A percentile compares a stretch with the other conserved stretches of the same genome.
These are phyloP conservation scores for Epizoanthus rinbou DNA, from an alignment of 92 coral and sea anemone genomes.

Conservation along the genomic window DNA sequence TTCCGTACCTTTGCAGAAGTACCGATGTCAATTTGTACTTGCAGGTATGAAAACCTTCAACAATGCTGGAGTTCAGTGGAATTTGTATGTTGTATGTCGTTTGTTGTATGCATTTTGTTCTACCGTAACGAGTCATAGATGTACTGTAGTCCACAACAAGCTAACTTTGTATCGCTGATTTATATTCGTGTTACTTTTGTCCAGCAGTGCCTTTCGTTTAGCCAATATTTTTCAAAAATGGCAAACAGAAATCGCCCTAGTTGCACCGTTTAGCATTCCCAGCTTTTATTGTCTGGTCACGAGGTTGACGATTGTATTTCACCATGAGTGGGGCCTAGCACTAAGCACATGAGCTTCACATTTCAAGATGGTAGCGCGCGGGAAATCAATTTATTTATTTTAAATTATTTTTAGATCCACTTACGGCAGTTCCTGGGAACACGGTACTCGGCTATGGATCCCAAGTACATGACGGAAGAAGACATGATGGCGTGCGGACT, in stretches of 20 bases:
- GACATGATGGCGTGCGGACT: conserved; percentile 87
- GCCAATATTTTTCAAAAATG: too few relatives aligned
- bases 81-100: neutral
- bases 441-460: conserved; percentile 93
- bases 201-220: too few relatives aligned
- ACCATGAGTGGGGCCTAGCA: neutral
- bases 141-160: neutral
- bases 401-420: conserved; percentile 68
- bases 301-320: too few relatives aligned
- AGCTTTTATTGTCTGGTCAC: too few relatives aligned
- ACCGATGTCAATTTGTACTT: conserved; percentile 90
- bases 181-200: too few relatives aligned
- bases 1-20: conserved; percentile 95
- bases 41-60: conserved; percentile 63
- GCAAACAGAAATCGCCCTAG: too few relatives aligned
- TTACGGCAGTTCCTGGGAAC: conserved; percentile 96
- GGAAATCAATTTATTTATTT: neutral
- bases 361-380: neutral
- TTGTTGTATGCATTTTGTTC: neutral
- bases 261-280: too few relatives aligned
- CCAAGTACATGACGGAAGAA: conserved; percentile 84
- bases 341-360: too few relatives aligned
- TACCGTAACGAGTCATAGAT: neutral
- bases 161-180: too few relatives aligned
- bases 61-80: too few relatives aligned